These are phyloP conservation scores for Galago senegalensis DNA, from an alignment of 2,797 vertebrate species.

Conservation along the genomic window DNA sequence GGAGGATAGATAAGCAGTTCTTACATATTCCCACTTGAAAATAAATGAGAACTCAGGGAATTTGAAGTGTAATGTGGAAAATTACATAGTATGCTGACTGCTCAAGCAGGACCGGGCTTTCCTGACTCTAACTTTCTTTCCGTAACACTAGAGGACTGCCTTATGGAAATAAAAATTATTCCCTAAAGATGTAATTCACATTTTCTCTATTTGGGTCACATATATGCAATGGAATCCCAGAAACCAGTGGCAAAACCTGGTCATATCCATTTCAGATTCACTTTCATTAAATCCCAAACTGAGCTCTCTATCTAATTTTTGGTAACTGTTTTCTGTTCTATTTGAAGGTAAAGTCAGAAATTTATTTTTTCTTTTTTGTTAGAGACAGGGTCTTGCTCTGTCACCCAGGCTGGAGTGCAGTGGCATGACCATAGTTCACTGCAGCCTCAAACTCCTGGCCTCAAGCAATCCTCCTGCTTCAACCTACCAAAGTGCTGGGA, in stretches of 20 bases:
- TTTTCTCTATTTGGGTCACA: slow-evolving; percentile 37
- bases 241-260: not conserved
- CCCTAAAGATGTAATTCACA: not conserved
- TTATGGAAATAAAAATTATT: slow-evolving; percentile 26
- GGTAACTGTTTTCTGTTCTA: not conserved
- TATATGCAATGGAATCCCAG: not conserved
- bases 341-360: not conserved
- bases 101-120: not conserved
- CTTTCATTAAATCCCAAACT: slow-evolving; percentile 36
- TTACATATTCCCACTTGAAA: slow-evolving; percentile 22
- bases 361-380: not conserved
- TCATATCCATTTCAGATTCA: slow-evolving; percentile 16
- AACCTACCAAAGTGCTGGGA: not conserved
- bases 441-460: not conserved
- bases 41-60: slow-evolving; percentile 44
- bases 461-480: not conserved
- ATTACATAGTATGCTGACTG: not conserved
- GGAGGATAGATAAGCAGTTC: not conserved
- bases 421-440: not conserved
- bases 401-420: not conserved
- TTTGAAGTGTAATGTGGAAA: slow-evolving; percentile 44
- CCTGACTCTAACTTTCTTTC: slow-evolving; percentile 2
- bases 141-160: not conserved
- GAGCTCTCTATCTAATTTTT: not conserved
- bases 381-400: not conserved